A percentile compares a stretch with the other conserved stretches of the same genome.
Conservation (phyloP, 2,888 invertebrate genomes). For the Liopterus haemorrhoidalis region DNA sequence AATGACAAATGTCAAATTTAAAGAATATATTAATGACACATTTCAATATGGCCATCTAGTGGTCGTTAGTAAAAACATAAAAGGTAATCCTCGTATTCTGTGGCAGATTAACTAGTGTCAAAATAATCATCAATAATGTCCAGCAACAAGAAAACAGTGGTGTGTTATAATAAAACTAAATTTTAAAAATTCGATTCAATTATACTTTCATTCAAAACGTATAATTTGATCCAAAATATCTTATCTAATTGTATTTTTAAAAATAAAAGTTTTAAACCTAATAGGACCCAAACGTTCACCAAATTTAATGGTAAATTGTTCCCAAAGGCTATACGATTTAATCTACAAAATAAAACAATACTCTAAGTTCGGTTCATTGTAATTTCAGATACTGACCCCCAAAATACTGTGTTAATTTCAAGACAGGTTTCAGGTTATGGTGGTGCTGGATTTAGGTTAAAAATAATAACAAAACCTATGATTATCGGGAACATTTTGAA, state of each 20-base stretch:
- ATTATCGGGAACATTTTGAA: constrained; percentile 32
- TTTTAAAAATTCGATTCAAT: no score
- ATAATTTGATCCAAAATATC: constrained; percentile 15
- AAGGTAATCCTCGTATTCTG: no score
- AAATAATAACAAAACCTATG: constrained; percentile 35
- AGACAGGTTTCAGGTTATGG: constrained; percentile 12
- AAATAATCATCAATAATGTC: no score
- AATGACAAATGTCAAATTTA: no score
- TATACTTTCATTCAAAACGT: no score
- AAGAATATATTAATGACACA: no score
- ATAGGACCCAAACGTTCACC: constrained; percentile 6
- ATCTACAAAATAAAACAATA: constrained; percentile 18
- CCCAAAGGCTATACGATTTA: constrained; percentile 19
- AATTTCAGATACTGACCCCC: background rate
- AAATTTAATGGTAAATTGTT: constrained; percentile 17
- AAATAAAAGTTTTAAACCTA: constrained; percentile 19
- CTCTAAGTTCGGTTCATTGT: constrained; percentile 8
- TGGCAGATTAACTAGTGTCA: no score
- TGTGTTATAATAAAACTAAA: no score
- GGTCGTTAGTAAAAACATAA: no score
- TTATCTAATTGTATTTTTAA: constrained; percentile 21
- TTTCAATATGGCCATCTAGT: no score
- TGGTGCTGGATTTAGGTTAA: constrained; percentile 31
- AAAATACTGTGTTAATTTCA: background rate
- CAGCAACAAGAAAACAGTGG: no score